These are phyloP conservation scores for Gallirallus australis DNA, from an alignment of 2,797 vertebrate genomes.

Conservation along the genomic window DNA sequence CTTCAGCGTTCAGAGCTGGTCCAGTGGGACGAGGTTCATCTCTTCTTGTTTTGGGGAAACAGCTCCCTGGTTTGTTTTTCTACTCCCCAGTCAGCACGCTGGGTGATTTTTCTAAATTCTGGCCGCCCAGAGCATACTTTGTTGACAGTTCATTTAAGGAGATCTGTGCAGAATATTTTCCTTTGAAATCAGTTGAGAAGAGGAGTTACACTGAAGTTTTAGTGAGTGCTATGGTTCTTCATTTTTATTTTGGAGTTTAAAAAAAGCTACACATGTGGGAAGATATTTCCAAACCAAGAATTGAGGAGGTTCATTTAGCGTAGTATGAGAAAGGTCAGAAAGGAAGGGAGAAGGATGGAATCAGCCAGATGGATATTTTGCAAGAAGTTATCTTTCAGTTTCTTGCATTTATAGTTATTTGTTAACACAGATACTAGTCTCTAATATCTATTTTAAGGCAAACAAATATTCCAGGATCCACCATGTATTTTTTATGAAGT, in stretches of 20 bases:
- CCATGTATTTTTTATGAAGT: neutral
- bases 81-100: neutral
- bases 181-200: conserved; percentile 55
- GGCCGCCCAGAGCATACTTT: neutral
- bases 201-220: conserved; percentile 29
- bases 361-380: conserved; percentile 8
- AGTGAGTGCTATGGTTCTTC: conserved; percentile 1
- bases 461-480: neutral
- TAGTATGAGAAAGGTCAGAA: conserved; percentile 56
- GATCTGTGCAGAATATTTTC: conserved; percentile 49
- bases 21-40: neutral
- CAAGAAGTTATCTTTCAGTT: neutral
- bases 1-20: neutral
- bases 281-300: conserved; percentile 47
- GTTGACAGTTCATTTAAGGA: conserved; percentile 66
- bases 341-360: neutral
- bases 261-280: conserved; percentile 10
- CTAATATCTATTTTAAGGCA: neutral
- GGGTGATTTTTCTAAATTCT: conserved; percentile 44
- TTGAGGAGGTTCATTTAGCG: conserved; percentile 21
- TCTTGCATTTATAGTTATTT: neutral
- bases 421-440: neutral
- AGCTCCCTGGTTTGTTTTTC: conserved; percentile 53
- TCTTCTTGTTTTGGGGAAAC: conserved; percentile 26
- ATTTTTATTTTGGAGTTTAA: conserved; percentile 37